Evolutionary conservation across 2,797 vertebrate genomes (phyloP).

Genomic region (Sebastiscus albofasciatus): DNA sequence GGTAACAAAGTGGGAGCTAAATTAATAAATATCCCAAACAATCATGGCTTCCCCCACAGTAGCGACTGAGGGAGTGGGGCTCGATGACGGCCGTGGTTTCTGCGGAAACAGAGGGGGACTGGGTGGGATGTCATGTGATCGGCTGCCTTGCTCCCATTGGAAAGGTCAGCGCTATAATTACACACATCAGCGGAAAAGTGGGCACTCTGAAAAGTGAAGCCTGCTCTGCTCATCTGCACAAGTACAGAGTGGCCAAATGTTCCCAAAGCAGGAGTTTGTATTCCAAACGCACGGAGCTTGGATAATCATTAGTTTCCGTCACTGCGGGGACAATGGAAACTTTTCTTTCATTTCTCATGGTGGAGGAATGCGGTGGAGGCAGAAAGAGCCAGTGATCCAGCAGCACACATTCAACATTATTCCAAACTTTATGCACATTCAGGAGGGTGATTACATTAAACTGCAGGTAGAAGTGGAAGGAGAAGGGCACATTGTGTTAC

Average conservation of each 20-base stretch:
- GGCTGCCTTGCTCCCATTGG: slow-evolving; percentile 65
- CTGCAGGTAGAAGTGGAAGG: slow-evolving; percentile 32
- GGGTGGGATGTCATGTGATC: slow-evolving; percentile 62
- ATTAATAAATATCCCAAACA: slow-evolving; percentile 57
- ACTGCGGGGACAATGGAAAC: slow-evolving; percentile 77
- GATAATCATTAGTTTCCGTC: slow-evolving; percentile 77
- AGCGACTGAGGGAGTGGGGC: slow-evolving; percentile 27
- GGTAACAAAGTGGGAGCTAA: slow-evolving; percentile 20
- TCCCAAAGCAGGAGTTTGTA: slow-evolving; percentile 33
- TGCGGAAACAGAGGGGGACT: slow-evolving; percentile 50
- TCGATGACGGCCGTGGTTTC: slow-evolving; percentile 54
- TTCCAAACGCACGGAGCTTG: slow-evolving; percentile 57
- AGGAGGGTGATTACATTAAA: slow-evolving; percentile 28
- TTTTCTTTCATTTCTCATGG: slow-evolving; percentile 46
- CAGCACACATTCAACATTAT: slow-evolving; percentile 29
- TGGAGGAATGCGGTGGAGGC: slow-evolving; percentile 25
- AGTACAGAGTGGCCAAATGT: slow-evolving; percentile 39
- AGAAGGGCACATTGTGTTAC: slow-evolving; percentile 38
- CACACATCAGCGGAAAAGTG: slow-evolving; percentile 78
- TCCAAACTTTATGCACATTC: slow-evolving; percentile 28
- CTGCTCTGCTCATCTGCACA: slow-evolving; percentile 65
- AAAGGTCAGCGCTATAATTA: slow-evolving; percentile 84
- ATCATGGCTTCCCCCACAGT: slow-evolving; percentile 37
- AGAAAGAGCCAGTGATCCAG: slow-evolving; percentile 8
- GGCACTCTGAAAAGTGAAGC: slow-evolving; percentile 49